Base-by-base conservation (phyloP, 2,888 invertebrate genomes). In the Paralinhomoeus sp. region DNA sequence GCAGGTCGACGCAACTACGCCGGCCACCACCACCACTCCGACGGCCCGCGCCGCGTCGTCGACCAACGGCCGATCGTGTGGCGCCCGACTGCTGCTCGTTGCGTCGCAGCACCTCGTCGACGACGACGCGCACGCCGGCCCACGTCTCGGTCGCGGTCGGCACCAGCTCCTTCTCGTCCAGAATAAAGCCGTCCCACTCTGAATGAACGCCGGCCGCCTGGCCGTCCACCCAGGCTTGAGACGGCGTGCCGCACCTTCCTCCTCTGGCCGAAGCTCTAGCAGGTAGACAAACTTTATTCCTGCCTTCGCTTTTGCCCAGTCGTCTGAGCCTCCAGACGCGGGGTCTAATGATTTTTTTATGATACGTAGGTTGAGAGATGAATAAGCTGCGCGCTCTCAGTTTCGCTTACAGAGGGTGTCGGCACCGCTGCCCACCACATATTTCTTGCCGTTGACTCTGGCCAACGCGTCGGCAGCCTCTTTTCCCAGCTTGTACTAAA, bases 111-210 rank as follows among this genome's bases (percentile, higher is more conserved):
- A 57, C 55, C 2, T 55, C 57, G 36, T 56, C 50, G 18, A 56
- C 47, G 20, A 61, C 58, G 0, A 57, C 56, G 45, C 55, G 54
- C 13, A 61, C 50, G 15, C 61, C 61, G 37, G 54, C 57, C 57
- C 57, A 60, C 2, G 60, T 57, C 43, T 60, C 60, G 37, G 51
- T 52, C 7, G 53, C 58, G 7, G 58, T 60, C 17, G 59, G 58
- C n/a, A 58, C 51, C 34, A 60, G 46, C 43, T 60, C 56, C 3
- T 52, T 50, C 21, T 55, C 50, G 44, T 57, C 58, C 34, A 60
- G 48, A 34, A 61, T 52, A 47, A 60, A 60, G 3, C 60, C 60
- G 42, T 60, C 60, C 57, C 56, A 57, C 24, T 54, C 57, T 56
- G 44, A 2, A 21, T 20, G 17, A 18, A 7, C 17, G 22, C 12